These are phyloP conservation scores for Tragopan temminckii DNA, from an alignment of 2,797 vertebrate species.

Conservation along the genomic window DNA sequence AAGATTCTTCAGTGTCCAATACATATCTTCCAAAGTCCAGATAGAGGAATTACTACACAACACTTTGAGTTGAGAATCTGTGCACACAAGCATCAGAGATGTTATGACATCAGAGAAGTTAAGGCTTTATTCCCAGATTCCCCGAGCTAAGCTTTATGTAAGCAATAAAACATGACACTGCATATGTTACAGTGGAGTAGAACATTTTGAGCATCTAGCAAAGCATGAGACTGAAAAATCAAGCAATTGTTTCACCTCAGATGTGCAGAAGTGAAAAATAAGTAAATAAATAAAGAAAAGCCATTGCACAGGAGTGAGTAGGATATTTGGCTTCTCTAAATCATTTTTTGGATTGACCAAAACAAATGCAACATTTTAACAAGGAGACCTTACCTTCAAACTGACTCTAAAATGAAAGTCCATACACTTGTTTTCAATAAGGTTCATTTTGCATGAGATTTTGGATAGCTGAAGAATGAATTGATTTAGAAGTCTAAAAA, in stretches of 20 bases:
- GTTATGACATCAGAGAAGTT: conserved; percentile 6
- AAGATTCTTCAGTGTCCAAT: not conserved
- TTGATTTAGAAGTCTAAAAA: not conserved
- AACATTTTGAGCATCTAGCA: conserved; percentile 6
- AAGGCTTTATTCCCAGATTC: conserved; percentile 10
- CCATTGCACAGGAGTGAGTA: not conserved
- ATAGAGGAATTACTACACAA: not conserved
- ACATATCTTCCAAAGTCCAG: not conserved
- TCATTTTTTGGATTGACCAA: not conserved
- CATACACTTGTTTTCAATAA: not conserved
- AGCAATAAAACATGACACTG: conserved; percentile 17
- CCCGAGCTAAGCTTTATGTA: not conserved
- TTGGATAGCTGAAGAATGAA: not conserved
- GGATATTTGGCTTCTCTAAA: not conserved
- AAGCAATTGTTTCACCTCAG: not conserved
- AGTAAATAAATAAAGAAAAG: not conserved
- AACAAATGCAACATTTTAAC: not conserved
- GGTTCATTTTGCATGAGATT: not conserved
- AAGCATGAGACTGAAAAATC: not conserved
- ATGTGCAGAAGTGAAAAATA: not conserved
- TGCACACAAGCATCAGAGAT: not conserved
- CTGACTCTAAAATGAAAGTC: not conserved
- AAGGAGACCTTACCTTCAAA: not conserved
- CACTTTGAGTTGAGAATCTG: not conserved
- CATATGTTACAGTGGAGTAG: not conserved